These are phyloP conservation scores for Anastatus disparis DNA, from an alignment of 1,140 invertebrate species.

Conservation along the genomic window DNA sequence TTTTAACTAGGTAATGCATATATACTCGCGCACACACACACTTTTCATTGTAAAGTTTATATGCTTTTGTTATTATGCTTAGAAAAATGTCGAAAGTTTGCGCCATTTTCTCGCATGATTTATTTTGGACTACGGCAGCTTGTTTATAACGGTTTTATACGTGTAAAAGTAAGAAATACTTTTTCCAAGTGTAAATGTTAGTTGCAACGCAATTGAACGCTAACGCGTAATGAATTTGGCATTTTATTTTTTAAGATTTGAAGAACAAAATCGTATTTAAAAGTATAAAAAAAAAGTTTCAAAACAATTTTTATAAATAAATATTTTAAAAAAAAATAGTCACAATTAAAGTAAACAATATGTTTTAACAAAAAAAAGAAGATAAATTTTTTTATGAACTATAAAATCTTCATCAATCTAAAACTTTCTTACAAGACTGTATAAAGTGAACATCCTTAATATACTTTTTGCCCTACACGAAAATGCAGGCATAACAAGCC, in stretches of 20 bases:
- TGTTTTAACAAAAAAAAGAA: too few species aligned
- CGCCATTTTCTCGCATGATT: constrained; percentile 21
- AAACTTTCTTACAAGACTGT: too few species aligned
- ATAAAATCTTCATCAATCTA: too few species aligned
- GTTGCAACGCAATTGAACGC: constrained; percentile 3
- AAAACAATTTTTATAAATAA: too few species aligned
- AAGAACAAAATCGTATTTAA: constrained; percentile 7
- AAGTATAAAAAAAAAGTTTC: too few species aligned
- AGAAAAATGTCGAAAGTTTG: constrained; percentile 15
- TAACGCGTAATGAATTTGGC: constrained; percentile 8
- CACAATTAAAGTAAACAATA: too few species aligned
- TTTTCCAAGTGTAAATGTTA: constrained; percentile 3
- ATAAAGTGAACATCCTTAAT: too few species aligned
- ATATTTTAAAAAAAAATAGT: too few species aligned
- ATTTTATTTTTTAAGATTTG: neutral
- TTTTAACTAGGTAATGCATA: too few species aligned
- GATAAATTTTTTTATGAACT: too few species aligned
- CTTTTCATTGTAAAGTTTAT: too few species aligned
- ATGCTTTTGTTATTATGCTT: constrained; percentile 9
- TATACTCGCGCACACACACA: too few species aligned
- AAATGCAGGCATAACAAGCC: constrained; percentile 22
- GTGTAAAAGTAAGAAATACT: neutral
- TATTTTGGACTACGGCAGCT: neutral
- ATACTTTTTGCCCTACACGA: constrained; percentile 4
- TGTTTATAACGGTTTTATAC: neutral